These are phyloP conservation scores for Helicoverpa zea DNA, from an alignment of 1,140 invertebrate genomes.

Conservation along the genomic window DNA sequence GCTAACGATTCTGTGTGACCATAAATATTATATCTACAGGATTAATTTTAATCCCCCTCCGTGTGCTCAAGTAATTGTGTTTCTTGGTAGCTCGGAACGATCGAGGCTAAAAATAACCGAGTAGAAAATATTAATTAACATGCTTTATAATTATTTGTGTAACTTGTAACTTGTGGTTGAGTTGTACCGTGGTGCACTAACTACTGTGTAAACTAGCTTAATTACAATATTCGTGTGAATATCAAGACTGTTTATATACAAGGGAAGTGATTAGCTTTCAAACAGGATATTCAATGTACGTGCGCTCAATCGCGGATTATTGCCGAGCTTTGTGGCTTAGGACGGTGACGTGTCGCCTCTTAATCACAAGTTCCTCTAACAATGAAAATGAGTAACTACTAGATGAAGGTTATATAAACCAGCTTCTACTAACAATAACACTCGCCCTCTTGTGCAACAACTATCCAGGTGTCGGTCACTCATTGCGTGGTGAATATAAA, in stretches of 20 bases:
- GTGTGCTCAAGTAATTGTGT: constrained; percentile 27
- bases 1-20: neutral
- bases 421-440: constrained; percentile 50
- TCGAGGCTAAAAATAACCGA: neutral
- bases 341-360: constrained; percentile 29
- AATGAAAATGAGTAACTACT: constrained; percentile 30
- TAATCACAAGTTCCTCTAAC: constrained; percentile 39
- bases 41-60: constrained; percentile 3
- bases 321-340: constrained; percentile 34
- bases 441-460: constrained; percentile 47
- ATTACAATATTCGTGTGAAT: constrained; percentile 40
- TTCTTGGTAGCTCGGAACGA: constrained; percentile 20
- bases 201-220: constrained; percentile 39
- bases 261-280: constrained; percentile 43
- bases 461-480: constrained; percentile 59
- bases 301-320: constrained; percentile 32
- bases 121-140: constrained; percentile 10
- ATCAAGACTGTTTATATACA: constrained; percentile 28
- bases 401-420: constrained; percentile 38
- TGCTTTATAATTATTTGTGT: constrained; percentile 12
- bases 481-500: constrained; percentile 62
- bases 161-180: neutral
- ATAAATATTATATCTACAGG: constrained; percentile 20
- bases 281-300: constrained; percentile 34
- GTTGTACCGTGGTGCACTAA: neutral